Conservation (phyloP, 2,797 vertebrate genomes). For the Alfaro cultratus region DNA sequence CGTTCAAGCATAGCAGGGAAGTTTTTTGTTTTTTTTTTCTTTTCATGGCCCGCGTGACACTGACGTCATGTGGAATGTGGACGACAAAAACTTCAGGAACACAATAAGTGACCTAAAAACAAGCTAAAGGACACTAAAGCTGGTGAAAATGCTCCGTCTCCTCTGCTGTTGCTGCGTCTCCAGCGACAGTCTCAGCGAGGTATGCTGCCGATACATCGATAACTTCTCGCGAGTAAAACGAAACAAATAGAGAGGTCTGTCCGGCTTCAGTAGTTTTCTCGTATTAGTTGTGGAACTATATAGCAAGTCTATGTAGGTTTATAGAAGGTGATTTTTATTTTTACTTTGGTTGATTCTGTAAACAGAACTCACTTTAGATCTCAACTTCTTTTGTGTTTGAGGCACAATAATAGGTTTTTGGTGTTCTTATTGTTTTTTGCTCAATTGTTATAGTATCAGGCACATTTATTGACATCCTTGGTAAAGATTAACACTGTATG, state of each 20-base stretch:
- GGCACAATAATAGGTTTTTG: background rate
- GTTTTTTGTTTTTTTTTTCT: constrained; percentile 7
- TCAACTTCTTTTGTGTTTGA: background rate
- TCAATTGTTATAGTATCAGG: background rate
- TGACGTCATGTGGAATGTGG: constrained; percentile 69
- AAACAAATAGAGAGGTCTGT: background rate
- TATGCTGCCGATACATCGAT: constrained; percentile 28
- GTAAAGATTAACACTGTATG: background rate
- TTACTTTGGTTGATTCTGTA: background rate
- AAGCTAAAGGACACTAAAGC: constrained; percentile 20
- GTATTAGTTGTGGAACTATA: background rate
- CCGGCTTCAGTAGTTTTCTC: background rate
- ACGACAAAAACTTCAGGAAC: constrained; percentile 45
- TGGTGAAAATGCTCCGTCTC: constrained; percentile 61
- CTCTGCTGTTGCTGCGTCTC: constrained; percentile 67
- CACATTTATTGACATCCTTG: background rate
- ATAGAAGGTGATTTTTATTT: background rate
- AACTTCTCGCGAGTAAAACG: background rate
- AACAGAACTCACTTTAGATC: background rate
- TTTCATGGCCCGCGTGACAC: constrained; percentile 56
- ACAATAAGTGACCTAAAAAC: constrained; percentile 63
- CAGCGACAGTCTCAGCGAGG: constrained; percentile 61
- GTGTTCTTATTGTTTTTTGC: background rate
- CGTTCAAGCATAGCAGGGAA: constrained; percentile 44
- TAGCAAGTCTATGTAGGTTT: background rate